phyloP scores from a whole-genome alignment of 2,888 invertebrate genomes.

The Ectemnius lituratus region DNA sequence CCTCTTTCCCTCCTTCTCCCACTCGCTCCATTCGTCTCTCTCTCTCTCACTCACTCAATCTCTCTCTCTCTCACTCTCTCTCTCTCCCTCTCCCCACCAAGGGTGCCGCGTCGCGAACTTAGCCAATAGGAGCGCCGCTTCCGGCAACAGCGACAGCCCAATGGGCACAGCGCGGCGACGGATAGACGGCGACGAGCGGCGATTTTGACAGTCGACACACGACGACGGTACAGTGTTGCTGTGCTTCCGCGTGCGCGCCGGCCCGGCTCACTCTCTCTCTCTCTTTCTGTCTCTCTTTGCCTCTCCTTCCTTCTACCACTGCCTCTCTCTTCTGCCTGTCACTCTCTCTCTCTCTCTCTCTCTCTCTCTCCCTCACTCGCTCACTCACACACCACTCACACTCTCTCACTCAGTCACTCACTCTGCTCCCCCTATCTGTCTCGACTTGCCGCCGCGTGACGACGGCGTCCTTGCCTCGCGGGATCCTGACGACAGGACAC shows the following conservation, averaged over 20 bases:
- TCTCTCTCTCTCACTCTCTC: constrained; percentile 32
- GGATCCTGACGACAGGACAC: constrained; percentile 20
- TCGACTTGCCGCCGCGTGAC: constrained; percentile 10
- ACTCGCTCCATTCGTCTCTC: not conserved
- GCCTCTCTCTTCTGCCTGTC: not conserved
- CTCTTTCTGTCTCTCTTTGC: constrained; percentile 1
- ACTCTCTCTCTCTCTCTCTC: not conserved
- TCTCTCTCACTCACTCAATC: constrained; percentile 26
- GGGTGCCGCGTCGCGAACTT: constrained; percentile 21
- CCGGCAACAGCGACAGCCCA: constrained; percentile 60
- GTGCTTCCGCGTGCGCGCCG: constrained; percentile 21
- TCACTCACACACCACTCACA: not conserved
- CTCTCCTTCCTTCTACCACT: not conserved
- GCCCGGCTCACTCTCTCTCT: not conserved
- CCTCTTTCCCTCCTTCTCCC: constrained; percentile 25
- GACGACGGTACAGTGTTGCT: constrained; percentile 56
- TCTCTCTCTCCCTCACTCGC: not conserved
- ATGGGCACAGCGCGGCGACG: constrained; percentile 54
- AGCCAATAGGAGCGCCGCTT: constrained; percentile 60
- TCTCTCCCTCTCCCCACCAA: constrained; percentile 32
- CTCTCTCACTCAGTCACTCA: not conserved
- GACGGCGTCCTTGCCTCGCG: constrained; percentile 15
- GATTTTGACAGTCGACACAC: constrained; percentile 69
- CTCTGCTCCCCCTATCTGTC: not conserved
- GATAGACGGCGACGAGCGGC: constrained; percentile 57